Evolutionary conservation across 2,113 vertebrate genomes (phyloP).

Genomic region (Capreolus pygargus): DNA sequence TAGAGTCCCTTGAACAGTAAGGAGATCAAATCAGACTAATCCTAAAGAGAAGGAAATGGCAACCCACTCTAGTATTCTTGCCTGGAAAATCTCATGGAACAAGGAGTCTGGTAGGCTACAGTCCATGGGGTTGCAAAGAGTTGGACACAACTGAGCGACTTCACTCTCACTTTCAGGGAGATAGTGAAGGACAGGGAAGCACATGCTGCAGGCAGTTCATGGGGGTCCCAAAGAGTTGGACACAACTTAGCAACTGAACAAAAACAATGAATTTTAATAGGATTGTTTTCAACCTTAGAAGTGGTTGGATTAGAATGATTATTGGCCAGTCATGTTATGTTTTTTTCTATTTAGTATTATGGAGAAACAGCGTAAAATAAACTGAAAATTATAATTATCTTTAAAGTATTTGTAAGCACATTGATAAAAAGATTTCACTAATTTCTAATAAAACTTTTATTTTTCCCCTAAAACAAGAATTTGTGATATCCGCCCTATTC

Average conservation of each 20-base stretch:
- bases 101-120: not conserved
- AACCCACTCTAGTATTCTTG: not conserved
- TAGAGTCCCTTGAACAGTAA: not conserved
- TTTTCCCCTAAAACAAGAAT: not conserved
- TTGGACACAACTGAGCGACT: not conserved
- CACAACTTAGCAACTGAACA: not conserved
- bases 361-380: not conserved
- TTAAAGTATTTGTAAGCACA: not conserved
- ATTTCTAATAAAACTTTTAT: not conserved
- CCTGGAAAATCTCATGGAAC: not conserved
- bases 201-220: not conserved
- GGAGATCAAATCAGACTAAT: not conserved
- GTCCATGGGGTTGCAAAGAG: not conserved
- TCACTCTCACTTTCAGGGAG: not conserved
- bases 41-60: not conserved
- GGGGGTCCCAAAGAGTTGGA: not conserved
- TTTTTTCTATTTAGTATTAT: not conserved
- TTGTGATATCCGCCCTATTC: not conserved
- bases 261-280: not conserved
- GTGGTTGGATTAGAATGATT: not conserved
- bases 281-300: not conserved
- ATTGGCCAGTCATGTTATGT: not conserved
- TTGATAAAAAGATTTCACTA: not conserved
- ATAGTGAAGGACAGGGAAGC: not conserved
- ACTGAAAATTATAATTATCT: not conserved